phyloP scores from a whole-genome alignment of 2,888 invertebrate species.

The Calameuta filiformis region DNA sequence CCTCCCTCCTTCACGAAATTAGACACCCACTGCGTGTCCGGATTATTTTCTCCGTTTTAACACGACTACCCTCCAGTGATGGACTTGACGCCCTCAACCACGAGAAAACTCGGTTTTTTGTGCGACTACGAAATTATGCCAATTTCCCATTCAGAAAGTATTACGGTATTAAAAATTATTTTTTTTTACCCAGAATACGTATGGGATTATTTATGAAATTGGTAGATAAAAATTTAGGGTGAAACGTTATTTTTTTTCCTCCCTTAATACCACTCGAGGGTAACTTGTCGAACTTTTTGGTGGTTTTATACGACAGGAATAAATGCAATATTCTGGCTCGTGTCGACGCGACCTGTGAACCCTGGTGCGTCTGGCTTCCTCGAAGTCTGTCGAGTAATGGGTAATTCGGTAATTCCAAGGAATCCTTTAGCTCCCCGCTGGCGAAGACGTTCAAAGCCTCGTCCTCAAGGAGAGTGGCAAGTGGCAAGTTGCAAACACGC shows the following conservation, averaged over 20 bases:
- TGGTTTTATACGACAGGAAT: not conserved
- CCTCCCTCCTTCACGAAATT: slow-evolving; percentile 38
- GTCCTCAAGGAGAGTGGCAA: not conserved
- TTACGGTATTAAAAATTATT: not conserved
- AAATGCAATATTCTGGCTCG: not conserved
- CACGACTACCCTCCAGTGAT: not conserved
- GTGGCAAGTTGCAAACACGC: not conserved
- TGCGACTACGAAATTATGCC: not conserved
- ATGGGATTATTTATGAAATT: not conserved
- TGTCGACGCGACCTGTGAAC: not conserved
- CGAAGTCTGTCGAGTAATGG: not conserved
- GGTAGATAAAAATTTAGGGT: not conserved
- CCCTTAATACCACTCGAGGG: not conserved
- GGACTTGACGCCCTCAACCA: not conserved
- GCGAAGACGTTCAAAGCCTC: not conserved
- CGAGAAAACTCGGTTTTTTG: not conserved
- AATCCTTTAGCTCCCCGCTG: not conserved
- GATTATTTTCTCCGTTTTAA: not conserved
- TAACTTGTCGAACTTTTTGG: not conserved
- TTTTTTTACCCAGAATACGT: not conserved
- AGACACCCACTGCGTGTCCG: slow-evolving; percentile 34
- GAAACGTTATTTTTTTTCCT: not conserved
- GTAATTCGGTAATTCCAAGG: not conserved
- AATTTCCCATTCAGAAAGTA: not conserved
- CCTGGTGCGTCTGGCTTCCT: not conserved